Evolutionary conservation across 2,113 vertebrate genomes (phyloP), one percentile per base, ranked within the genome.

Genomic region (Hydrolagus affinis): DNA sequence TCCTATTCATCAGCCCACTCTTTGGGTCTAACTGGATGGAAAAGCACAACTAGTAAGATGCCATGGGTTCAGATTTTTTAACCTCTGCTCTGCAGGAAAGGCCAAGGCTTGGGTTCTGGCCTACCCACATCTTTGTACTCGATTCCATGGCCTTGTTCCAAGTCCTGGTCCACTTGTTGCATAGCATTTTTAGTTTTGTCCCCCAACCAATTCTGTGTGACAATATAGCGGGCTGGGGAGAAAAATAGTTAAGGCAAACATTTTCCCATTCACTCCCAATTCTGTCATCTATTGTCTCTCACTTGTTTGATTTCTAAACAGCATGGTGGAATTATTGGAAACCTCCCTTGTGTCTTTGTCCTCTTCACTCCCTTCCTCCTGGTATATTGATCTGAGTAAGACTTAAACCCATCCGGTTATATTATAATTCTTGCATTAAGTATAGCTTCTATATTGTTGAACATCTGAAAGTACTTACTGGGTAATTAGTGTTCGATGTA

Each of bases 131-230:
- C 44, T 60, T 77, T 62, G 21, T n/a, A 12, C 12, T 15, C 8
- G n/a, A 78, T 60, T 78, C 23, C 28, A 8, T 83, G 60, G 17
- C 57, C 28, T 30, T 44, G 28, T 83, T 30, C 25, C 25, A 66
- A 32, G 23, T 17, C 14, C 23, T 83, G 19, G 60, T 30, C 2
- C 44, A 44, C 2, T 30, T 23, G 23, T 80, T 25, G 2, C 44
- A 23, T 25, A 66, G n/a, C 76, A 25, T 80, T 80, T 59, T 80
- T 80, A n/a, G 7, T 80, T 80, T 62, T 70, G 69, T 0, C 25
- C 25, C 11, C n/a, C 56, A 77, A 21, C 59, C 30, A 4, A 17
- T 66, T 66, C 30, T 62, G 6, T 25, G 8, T 25, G 11, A 28
- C 23, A 66, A 83, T 62, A 21, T 66, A 28, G 30, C 21, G 60